Percentiles rank a stretch among this genome's conserved stretches.
Evolutionary conservation across 2,888 invertebrate genomes (phyloP).

Genomic region (Brachyopa scutellaris): DNA sequence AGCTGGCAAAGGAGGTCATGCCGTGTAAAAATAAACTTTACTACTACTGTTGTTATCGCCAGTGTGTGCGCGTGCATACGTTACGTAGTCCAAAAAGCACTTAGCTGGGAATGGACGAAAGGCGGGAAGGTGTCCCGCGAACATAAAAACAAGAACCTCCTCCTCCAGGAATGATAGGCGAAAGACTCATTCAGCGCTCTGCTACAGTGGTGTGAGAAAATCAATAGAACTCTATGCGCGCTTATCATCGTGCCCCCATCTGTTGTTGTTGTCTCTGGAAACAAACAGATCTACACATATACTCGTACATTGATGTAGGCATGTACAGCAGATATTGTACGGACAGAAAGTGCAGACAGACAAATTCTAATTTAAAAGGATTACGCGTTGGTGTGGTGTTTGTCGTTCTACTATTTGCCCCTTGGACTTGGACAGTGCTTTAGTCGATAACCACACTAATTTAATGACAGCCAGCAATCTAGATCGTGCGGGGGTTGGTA

Average conservation of each 20-base stretch:
- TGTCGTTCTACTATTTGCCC: constrained; percentile 12
- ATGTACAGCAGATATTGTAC: neutral
- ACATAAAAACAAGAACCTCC: neutral
- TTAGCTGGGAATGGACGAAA: constrained; percentile 41
- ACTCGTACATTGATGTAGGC: too few relatives aligned
- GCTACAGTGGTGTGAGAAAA: constrained; percentile 49
- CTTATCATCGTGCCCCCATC: constrained; percentile 63
- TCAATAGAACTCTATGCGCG: constrained; percentile 53
- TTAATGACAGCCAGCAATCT: constrained; percentile 60
- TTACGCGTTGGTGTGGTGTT: constrained; percentile 32
- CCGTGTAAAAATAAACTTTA: constrained; percentile 61
- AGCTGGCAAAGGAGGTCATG: constrained; percentile 61
- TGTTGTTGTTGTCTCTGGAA: constrained; percentile 4
- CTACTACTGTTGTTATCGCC: constrained; percentile 3
- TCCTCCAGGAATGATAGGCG: constrained; percentile 15
- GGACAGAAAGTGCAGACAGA: constrained; percentile 60
- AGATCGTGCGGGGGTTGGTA: constrained; percentile 2
- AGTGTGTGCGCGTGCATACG: neutral
- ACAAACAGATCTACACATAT: constrained; percentile 2
- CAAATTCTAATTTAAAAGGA: constrained; percentile 69
- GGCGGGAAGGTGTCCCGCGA: neutral
- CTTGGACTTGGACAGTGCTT: constrained; percentile 55
- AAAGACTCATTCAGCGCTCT: constrained; percentile 32
- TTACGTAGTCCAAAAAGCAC: constrained; percentile 55
- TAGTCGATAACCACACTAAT: constrained; percentile 67